Evolutionary conservation across 2,888 invertebrate genomes (phyloP).

Genomic region (Xestia c-nigrum): DNA sequence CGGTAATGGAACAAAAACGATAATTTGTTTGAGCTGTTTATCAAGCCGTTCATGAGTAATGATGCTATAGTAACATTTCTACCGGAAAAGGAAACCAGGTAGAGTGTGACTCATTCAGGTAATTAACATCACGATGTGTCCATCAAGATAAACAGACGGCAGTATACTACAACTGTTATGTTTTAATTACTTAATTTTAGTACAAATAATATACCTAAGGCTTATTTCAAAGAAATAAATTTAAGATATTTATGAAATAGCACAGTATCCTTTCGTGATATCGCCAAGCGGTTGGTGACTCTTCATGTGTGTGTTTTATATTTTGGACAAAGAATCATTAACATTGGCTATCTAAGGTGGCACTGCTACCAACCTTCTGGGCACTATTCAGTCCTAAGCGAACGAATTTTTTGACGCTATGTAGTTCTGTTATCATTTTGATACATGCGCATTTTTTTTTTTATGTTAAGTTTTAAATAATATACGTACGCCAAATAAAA

Average conservation of each 20-base stretch:
- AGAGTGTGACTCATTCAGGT: slow-evolving; percentile 44
- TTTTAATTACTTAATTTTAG: not conserved
- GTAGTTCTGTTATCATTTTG: not conserved
- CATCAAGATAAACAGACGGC: slow-evolving; percentile 55
- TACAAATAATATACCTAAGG: not conserved
- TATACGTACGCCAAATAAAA: no score
- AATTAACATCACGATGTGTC: slow-evolving; percentile 62
- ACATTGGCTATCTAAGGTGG: not conserved
- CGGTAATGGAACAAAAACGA: not conserved
- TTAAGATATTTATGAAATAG: not conserved
- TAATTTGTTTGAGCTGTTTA: slow-evolving; percentile 40
- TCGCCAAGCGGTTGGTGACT: not conserved
- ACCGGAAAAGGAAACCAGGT: slow-evolving; percentile 56
- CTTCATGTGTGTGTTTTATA: not conserved
- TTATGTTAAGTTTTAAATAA: not conserved
- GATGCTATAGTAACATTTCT: slow-evolving; percentile 42
- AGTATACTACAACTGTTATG: slow-evolving; percentile 6
- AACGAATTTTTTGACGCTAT: not conserved
- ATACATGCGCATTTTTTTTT: not conserved
- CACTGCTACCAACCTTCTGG: not conserved
- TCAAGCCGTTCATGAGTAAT: slow-evolving; percentile 53
- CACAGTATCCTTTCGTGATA: not conserved
- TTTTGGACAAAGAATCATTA: not conserved
- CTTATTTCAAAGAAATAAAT: not conserved
- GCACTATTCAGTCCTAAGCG: not conserved